Conservation (phyloP, 2,888 invertebrate genomes). For the Acleris holmiana region DNA sequence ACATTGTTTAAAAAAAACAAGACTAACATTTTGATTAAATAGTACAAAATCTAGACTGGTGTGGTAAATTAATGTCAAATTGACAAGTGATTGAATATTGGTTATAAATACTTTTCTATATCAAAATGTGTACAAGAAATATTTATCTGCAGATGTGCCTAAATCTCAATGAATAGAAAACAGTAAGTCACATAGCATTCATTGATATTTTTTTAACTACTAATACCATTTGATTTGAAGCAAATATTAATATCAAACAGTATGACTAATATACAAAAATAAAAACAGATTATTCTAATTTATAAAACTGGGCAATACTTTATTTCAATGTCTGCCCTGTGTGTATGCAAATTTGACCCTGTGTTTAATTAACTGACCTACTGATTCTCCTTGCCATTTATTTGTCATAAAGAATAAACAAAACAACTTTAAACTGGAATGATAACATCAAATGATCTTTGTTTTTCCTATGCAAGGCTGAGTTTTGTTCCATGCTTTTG, state of each 20-base stretch:
- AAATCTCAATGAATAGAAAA: conserved; percentile 71
- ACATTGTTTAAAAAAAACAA: conserved; percentile 11
- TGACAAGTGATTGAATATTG: conserved; percentile 61
- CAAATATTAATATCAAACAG: not conserved
- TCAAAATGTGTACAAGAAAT: conserved; percentile 54
- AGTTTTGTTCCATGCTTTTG: conserved; percentile 65
- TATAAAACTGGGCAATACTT: not conserved
- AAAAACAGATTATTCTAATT: not conserved
- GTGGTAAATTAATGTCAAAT: conserved; percentile 58
- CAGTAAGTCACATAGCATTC: conserved; percentile 60
- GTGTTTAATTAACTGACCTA: conserved; percentile 1
- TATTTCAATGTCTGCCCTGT: not conserved
- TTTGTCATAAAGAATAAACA: conserved; percentile 1
- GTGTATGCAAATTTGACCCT: not conserved
- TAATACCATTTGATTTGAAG: not conserved
- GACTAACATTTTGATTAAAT: conserved; percentile 12
- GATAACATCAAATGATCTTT: conserved; percentile 43
- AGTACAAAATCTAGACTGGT: conserved; percentile 63
- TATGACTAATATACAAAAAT: not conserved
- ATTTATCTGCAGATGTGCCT: conserved; percentile 48
- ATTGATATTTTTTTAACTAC: not conserved
- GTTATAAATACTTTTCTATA: conserved; percentile 44
- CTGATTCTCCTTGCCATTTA: conserved; percentile 15
- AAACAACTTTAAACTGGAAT: conserved; percentile 38
- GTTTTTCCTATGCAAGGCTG: conserved; percentile 48